Percentiles rank a stretch among this genome's conserved stretches.
These are phyloP conservation scores for Euwallacea fornicatus DNA, from an alignment of 1,140 invertebrate species.

Conservation along the genomic window DNA sequence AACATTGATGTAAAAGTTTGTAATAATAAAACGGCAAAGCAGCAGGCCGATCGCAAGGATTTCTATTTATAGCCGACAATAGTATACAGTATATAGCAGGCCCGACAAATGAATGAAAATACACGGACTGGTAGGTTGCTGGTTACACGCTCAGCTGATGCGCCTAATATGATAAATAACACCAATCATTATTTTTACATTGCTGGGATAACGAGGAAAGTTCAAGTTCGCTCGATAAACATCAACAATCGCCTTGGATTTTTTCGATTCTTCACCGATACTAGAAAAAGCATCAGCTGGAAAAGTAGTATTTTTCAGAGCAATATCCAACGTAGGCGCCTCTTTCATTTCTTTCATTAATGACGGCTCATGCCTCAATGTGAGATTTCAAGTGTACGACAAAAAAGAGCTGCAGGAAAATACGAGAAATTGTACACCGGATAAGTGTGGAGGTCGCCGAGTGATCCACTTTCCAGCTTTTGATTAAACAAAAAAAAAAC, in stretches of 20 bases:
- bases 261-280: too few species aligned
- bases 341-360: conserved; percentile 21
- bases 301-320: not conserved
- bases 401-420: conserved; percentile 1
- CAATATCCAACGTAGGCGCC: conserved; percentile 13
- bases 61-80: conserved; percentile 25
- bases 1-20: conserved; percentile 23
- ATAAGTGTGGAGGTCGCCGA: conserved; percentile 6
- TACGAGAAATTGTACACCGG: conserved; percentile 15
- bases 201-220: conserved; percentile 13
- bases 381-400: conserved; percentile 24
- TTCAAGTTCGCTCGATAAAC: conserved; percentile 14
- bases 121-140: conserved; percentile 9
- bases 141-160: conserved; percentile 31
- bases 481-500: too few species aligned
- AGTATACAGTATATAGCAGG: conserved; percentile 2
- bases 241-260: not conserved
- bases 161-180: conserved; percentile 30
- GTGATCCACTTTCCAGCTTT: not conserved
- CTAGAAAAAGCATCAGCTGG: too few species aligned
- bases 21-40: conserved; percentile 24
- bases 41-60: conserved; percentile 14
- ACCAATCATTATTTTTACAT: conserved; percentile 8
- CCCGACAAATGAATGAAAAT: conserved; percentile 22
- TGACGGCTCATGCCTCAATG: conserved; percentile 23